Percentiles rank a stretch among this genome's conserved stretches.
Conservation (phyloP, 1,140 invertebrate species). For the Scaptodrosophila lebanonensis region DNA sequence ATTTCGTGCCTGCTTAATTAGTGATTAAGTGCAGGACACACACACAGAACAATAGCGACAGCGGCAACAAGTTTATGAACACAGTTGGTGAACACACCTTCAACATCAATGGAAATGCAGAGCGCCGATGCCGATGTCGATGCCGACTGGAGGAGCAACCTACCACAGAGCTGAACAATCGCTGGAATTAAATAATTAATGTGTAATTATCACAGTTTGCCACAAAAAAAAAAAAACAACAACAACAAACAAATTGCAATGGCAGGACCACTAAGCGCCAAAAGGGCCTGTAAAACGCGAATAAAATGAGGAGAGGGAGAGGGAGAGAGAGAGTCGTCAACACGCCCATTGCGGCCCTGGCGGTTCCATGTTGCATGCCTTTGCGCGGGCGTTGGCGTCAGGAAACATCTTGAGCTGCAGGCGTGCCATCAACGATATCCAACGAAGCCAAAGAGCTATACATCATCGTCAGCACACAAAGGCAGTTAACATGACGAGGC, state of each 20-base stretch:
- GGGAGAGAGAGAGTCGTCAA: conserved; percentile 50
- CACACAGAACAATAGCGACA: conserved; percentile 32
- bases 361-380: conserved; percentile 37
- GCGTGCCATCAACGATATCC: conserved; percentile 53
- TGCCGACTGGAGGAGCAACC: conserved; percentile 16
- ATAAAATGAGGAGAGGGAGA: neutral
- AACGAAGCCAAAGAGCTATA: conserved; percentile 34
- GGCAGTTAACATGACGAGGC: conserved; percentile 1
- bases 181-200: conserved; percentile 69
- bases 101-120: too few species aligned
- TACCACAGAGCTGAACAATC: conserved; percentile 55
- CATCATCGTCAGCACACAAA: conserved; percentile 51
- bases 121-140: too few species aligned
- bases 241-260: conserved; percentile 14
- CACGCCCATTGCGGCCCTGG: conserved; percentile 57
- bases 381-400: conserved; percentile 26
- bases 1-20: conserved; percentile 62
- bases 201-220: conserved; percentile 72
- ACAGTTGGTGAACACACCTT: too few species aligned
- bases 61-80: too few species aligned
- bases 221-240: conserved; percentile 35
- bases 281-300: conserved; percentile 13
- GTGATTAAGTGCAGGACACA: conserved; percentile 23
- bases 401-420: conserved; percentile 26
- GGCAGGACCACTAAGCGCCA: conserved; percentile 39